These are phyloP conservation scores for Lanistes nyassanus DNA, from an alignment of 1,140 invertebrate species.

Conservation along the genomic window DNA sequence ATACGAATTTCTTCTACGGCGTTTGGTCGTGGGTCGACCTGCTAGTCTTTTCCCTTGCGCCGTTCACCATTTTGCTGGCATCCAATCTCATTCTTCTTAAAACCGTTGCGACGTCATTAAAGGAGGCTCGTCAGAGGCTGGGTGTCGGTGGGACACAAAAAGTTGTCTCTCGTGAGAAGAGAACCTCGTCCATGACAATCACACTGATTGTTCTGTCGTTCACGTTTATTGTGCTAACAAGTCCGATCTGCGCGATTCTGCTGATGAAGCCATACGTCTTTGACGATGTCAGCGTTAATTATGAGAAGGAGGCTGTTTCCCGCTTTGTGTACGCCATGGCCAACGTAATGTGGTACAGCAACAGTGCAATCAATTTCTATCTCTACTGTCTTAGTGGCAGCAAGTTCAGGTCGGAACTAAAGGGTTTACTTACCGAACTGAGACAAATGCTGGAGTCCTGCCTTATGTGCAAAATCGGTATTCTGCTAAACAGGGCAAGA, in stretches of 20 bases:
- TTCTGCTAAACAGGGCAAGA: too few species aligned
- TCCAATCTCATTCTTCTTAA: constrained; percentile 2
- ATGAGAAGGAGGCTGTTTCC: neutral
- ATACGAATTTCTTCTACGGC: too few species aligned
- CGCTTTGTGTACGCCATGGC: neutral
- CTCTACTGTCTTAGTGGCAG: constrained; percentile 30
- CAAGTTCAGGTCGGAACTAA: constrained; percentile 13
- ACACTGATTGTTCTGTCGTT: constrained; percentile 12
- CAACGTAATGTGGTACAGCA: constrained; percentile 28
- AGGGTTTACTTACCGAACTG: too few species aligned
- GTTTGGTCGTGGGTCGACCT: neutral
- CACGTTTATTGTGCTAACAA: constrained; percentile 23
- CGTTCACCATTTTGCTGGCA: neutral
- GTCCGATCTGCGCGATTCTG: constrained; percentile 24
- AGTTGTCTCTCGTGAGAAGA: neutral
- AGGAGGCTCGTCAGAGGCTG: too few species aligned
- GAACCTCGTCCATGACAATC: constrained; percentile 20
- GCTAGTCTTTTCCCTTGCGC: neutral
- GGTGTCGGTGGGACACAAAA: neutral
- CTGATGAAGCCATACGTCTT: constrained; percentile 15
- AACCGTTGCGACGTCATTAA: neutral
- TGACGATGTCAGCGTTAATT: neutral
- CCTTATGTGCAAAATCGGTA: too few species aligned
- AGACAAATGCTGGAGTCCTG: too few species aligned
- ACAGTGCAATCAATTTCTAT: constrained; percentile 36